Conservation (phyloP, 2,888 invertebrate species). For the Metacarcinus magister region DNA sequence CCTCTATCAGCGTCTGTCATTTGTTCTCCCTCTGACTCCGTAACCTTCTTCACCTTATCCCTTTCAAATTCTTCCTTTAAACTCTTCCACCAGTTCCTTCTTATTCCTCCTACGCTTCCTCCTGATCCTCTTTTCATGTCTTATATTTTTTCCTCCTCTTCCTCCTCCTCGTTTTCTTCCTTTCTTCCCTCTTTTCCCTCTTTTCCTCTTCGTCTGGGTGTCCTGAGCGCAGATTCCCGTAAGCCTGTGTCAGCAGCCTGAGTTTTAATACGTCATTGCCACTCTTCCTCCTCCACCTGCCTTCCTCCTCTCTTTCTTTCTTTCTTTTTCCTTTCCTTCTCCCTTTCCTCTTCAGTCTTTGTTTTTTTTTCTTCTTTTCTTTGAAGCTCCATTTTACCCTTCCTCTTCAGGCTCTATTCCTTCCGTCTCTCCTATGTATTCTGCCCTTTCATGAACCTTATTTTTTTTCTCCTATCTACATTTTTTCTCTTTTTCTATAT, state of each 20-base stretch:
- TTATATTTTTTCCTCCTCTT: neutral
- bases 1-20: neutral
- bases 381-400: neutral
- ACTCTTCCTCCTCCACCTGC: neutral
- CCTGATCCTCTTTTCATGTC: neutral
- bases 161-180: neutral
- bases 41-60: neutral
- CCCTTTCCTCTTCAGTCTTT: neutral
- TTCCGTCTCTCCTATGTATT: neutral
- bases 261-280: constrained; percentile 29
- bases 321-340: neutral
- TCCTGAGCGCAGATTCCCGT: neutral
- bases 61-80: neutral
- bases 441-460: neutral
- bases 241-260: neutral
- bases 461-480: neutral
- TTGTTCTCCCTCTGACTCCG: neutral
- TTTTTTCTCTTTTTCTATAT: neutral
- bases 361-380: neutral
- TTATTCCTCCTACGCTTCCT: neutral
- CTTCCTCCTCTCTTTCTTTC: neutral
- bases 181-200: neutral
- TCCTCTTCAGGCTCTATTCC: neutral
- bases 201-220: neutral
- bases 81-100: neutral